A percentile compares a stretch with the other conserved stretches of the same genome.
Conservation (phyloP, 1,140 invertebrate genomes). For the Tetragonula clypearis region DNA sequence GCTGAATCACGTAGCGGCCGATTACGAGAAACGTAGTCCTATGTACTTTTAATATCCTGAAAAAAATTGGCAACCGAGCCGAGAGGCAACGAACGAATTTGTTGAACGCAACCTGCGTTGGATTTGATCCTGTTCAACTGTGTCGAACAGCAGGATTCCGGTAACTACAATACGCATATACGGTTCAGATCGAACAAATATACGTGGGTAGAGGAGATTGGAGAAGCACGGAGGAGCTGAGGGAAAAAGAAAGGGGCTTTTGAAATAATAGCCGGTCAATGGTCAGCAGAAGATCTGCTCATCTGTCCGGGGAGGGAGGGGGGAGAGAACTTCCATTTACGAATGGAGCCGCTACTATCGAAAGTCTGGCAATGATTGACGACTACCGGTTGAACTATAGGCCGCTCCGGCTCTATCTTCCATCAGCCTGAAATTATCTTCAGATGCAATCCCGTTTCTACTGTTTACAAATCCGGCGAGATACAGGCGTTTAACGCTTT, state of each 20-base stretch:
- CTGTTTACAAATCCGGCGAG: conserved; percentile 48
- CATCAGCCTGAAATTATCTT: conserved; percentile 35
- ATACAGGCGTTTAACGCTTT: conserved; percentile 49
- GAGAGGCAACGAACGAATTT: no score
- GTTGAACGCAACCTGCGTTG: no score
- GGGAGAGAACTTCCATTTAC: conserved; percentile 24
- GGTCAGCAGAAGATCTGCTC: conserved; percentile 42
- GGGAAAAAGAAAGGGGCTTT: conserved; percentile 28
- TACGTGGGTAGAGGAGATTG: not conserved
- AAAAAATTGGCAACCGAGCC: no score
- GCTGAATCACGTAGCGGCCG: no score
- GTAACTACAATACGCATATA: not conserved
- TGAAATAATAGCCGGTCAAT: conserved; percentile 49
- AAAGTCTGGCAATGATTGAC: conserved; percentile 55
- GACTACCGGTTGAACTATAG: conserved; percentile 55
- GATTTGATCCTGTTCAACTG: not conserved
- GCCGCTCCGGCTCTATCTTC: conserved; percentile 26
- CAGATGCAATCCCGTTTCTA: conserved; percentile 39
- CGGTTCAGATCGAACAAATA: not conserved
- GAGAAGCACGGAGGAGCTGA: no score
- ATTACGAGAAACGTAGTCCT: no score
- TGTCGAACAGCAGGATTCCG: not conserved
- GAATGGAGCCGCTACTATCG: conserved; percentile 37
- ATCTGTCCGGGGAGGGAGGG: not conserved
- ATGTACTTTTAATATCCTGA: no score